Evolutionary conservation across 2,797 vertebrate genomes (phyloP), one percentile per base, ranked within the genome.

Genomic region (Rhinogobio ventralis): DNA sequence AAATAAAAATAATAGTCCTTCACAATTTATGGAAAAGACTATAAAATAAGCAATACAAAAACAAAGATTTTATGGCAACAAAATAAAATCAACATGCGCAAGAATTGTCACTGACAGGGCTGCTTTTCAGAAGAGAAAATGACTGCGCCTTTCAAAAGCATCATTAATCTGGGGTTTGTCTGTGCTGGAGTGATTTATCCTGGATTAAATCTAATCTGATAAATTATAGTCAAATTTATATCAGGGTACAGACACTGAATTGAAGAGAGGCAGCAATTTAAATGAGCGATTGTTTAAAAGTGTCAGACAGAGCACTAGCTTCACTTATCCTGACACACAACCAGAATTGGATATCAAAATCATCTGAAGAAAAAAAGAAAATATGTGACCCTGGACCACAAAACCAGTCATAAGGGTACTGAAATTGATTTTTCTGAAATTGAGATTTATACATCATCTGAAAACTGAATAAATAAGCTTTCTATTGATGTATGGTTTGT

Each of bases 161-260:
- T 17, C 68, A 79, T 62, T 83, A 83, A 79, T 67, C 85, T 73
- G 46, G 73, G n/a, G 53, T 83, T 64, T 60, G 46, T 25, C 57
- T 71, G 53, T 36, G 9, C 33, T 39, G 36, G n/a, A 55, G 55
- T 64, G 75, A 72, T 79, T 79, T 83, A 33, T 86, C 66, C 73
- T 55, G 45, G 74, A 83, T 79, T 86, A 79, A 36, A 39, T 53
- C 17, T 45, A 76, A 62, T 82, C 72, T 77, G 39, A 55, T n/a
- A 78, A 86, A 83, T 73, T 15, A 45, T 19, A 53, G 30, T 36
- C 17, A 39, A 33, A 49, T 79, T 76, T 82, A 10, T 45, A 42
- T 28, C 45, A 51, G 57, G 30, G 45, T 55, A 45, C 33, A 78
- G 20, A 68, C 36, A 28, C 19, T 45, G 30, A 66, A 66, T 49